Base-by-base conservation (phyloP, 2,113 vertebrate genomes). In the Muntiacus muntjak region DNA sequence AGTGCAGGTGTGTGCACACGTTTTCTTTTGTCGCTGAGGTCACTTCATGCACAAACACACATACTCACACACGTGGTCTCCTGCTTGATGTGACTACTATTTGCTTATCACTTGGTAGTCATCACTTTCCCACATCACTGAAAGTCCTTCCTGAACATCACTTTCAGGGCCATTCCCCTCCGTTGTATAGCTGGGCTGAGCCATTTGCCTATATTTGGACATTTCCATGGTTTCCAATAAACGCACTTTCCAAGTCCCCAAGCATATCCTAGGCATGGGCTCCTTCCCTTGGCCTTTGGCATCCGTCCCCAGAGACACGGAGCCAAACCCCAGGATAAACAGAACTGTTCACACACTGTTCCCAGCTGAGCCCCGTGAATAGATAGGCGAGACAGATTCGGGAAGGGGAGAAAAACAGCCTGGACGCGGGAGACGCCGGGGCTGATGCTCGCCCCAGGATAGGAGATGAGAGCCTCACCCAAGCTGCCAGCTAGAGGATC, bases 181-280 rank as follows among this genome's bases (percentile, higher is more conserved):
- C 50, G 33, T 30, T 9, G 0, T 76, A 55, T 26, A 84, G 93
- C 86, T 9, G 26, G 86, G 88, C 64, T 1, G 54, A 95, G 91
- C 88, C 96, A 15, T 67, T 76, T 97, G 95, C 76, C 98, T 91
- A 47, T 97, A 97, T 98, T 98, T 97, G 97, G 97, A 71, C 91
- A 91, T 93, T 94, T 64, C 64, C 82, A 74, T 30, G 93, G 57
- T 76, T 98, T 60, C 84, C 55, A 47, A 10, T 94, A 91, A 95
- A 94, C 54, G 45, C 5, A 11, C 76, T 96, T 92, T 94, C 90
- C 87, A 62, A 60, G 52, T 94, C 33, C 89, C 76, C 76, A 47
- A 43, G 52, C 33, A 28, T 83, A 74, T 86, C 64, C 71, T 43
- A 78, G 96, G 85, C 64, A 54, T 76, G 43, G 85, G 79, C 95